A percentile compares a stretch with the other conserved stretches of the same genome.
phyloP scores from a whole-genome alignment of 2,888 invertebrate genomes.

The Dastarcus helophoroides region DNA sequence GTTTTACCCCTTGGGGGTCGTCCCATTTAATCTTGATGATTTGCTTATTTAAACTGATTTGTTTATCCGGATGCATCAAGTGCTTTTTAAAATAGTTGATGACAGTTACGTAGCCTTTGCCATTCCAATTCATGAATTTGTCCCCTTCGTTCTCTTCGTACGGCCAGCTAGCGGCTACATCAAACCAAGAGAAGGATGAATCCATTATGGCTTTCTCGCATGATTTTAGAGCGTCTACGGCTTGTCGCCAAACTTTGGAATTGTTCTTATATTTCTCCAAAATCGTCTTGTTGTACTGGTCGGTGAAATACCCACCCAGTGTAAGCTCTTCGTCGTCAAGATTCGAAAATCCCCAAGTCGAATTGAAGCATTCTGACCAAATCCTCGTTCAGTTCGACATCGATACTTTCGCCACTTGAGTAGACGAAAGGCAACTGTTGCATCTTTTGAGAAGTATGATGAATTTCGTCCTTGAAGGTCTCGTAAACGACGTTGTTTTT shows the following conservation, averaged over 20 bases:
- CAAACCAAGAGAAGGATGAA: conserved; percentile 49
- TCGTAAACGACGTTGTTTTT: conserved; percentile 9
- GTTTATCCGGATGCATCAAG: conserved; percentile 20
- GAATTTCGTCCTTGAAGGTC: conserved; percentile 3
- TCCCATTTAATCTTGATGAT: conserved; percentile 18
- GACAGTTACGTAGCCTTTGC: conserved; percentile 52
- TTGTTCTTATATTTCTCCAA: conserved; percentile 13
- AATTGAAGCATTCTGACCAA: conserved; percentile 3
- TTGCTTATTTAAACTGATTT: conserved; percentile 19
- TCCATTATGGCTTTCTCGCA: conserved; percentile 19
- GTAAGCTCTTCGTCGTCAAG: no score
- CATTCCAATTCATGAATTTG: conserved; percentile 58
- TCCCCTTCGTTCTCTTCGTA: conserved; percentile 59
- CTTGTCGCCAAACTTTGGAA: conserved; percentile 13
- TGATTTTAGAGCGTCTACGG: conserved; percentile 12
- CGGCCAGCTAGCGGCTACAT: conserved; percentile 54
- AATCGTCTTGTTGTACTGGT: conserved; percentile 15
- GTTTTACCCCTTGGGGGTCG: conserved; percentile 12
- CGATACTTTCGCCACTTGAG: conserved; percentile 4
- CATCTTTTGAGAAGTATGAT: conserved; percentile 4
- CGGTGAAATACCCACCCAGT: no score
- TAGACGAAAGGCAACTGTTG: conserved; percentile 5
- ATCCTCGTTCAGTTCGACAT: conserved; percentile 1
- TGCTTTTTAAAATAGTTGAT: conserved; percentile 31
- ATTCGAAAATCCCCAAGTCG: no score